These are phyloP conservation scores for Drosophila neotestacea DNA, from an alignment of 2,888 invertebrate species.

Conservation along the genomic window DNA sequence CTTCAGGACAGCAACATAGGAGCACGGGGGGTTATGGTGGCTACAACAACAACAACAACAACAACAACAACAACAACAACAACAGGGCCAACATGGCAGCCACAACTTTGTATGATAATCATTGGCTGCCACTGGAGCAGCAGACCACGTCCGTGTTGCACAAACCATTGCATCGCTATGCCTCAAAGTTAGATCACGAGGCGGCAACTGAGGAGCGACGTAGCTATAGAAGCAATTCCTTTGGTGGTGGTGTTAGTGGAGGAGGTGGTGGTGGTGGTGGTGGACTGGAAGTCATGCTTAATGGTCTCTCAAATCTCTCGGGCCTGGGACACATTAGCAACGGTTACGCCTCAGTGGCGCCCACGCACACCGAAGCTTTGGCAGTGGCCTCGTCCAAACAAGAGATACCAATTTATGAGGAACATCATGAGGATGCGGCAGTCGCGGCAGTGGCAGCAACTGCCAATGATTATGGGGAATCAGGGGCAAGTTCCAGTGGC, in stretches of 20 bases:
- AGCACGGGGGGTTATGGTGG: constrained; percentile 19
- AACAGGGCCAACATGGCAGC: constrained; percentile 44
- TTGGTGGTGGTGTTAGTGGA: constrained; percentile 37
- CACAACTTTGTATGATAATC: constrained; percentile 68
- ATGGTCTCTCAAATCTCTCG: constrained; percentile 79
- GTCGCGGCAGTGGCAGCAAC: constrained; percentile 67
- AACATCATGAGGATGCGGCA: constrained; percentile 78
- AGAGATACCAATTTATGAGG: constrained; percentile 83
- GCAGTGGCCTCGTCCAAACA: constrained; percentile 65
- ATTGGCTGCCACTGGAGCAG: constrained; percentile 63
- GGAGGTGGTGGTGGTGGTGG: constrained; percentile 14
- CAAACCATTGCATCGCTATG: constrained; percentile 50
- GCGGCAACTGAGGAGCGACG: constrained; percentile 44
- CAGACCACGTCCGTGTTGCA: constrained; percentile 33
- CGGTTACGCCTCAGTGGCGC: constrained; percentile 72
- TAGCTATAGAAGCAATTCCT: constrained; percentile 53
- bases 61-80: constrained; percentile 1
- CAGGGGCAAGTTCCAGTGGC: constrained; percentile 17
- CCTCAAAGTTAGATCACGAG: constrained; percentile 32
- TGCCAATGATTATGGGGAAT: constrained; percentile 66
- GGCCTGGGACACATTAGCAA: constrained; percentile 78
- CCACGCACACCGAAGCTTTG: constrained; percentile 63
- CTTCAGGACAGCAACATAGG: constrained; percentile 32
- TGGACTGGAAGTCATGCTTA: constrained; percentile 64
- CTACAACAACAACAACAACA: constrained; percentile 3